A percentile compares a stretch with the other conserved stretches of the same genome.
phyloP scores from a whole-genome alignment of 2,113 vertebrate species.

The Zosterops lateralis region DNA sequence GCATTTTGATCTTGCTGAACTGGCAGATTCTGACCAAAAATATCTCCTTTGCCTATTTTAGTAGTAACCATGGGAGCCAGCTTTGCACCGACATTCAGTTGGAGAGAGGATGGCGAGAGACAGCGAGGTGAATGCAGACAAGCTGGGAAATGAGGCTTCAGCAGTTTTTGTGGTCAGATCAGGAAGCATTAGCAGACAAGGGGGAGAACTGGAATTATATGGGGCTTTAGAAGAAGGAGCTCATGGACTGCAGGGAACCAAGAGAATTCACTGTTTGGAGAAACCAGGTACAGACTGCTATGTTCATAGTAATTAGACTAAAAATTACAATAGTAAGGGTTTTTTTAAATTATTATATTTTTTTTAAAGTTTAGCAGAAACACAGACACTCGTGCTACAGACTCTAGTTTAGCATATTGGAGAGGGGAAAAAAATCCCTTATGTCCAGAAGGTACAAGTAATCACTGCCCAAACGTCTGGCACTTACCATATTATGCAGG shows the following conservation, averaged over 20 bases:
- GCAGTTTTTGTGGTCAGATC: neutral
- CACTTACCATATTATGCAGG: neutral
- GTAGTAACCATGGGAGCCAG: constrained; percentile 65
- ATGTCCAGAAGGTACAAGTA: neutral
- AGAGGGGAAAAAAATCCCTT: neutral
- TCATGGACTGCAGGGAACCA: neutral
- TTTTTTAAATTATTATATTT: neutral
- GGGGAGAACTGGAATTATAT: neutral
- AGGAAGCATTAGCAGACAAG: neutral
- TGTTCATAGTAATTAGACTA: neutral
- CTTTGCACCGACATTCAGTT: neutral
- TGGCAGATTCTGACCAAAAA: constrained; percentile 59
- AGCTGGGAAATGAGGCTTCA: neutral
- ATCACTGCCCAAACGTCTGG: neutral
- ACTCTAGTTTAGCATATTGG: neutral
- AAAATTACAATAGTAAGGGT: neutral
- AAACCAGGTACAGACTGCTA: neutral
- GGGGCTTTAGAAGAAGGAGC: neutral
- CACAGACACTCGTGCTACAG: neutral
- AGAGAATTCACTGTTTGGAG: neutral
- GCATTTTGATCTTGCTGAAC: constrained; percentile 54
- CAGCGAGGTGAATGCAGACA: constrained; percentile 1
- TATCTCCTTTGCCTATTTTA: constrained; percentile 57
- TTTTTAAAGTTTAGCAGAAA: neutral
- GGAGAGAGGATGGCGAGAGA: constrained; percentile 1